These are phyloP conservation scores for Rhineura floridana DNA, from an alignment of 2,113 vertebrate genomes.

Conservation along the genomic window DNA sequence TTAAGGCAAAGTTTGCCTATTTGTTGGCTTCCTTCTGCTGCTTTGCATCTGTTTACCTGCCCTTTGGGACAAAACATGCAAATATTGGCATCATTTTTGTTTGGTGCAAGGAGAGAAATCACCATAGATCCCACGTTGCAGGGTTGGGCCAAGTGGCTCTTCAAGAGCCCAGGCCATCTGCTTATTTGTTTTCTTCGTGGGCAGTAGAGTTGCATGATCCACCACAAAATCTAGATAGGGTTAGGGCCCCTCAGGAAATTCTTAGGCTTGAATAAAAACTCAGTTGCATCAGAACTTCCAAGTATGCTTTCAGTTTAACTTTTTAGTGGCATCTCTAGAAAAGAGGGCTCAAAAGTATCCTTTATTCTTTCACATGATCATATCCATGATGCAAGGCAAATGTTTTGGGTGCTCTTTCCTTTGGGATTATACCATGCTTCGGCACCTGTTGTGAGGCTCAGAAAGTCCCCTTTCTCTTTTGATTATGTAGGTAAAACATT, in stretches of 20 bases:
- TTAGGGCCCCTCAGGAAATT: background rate
- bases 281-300: background rate
- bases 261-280: background rate
- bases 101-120: background rate
- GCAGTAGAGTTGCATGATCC: rapidly evolving
- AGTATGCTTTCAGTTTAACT: no score
- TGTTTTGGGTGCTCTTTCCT: background rate
- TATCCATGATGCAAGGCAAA: no score
- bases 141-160: background rate
- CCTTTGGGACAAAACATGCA: background rate
- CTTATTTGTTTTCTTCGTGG: background rate
- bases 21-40: background rate
- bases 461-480: background rate
- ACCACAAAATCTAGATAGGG: background rate
- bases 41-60: background rate
- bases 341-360: background rate
- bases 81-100: background rate
- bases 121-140: background rate
- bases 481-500: background rate
- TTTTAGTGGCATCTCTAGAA: background rate
- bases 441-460: background rate
- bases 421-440: background rate
- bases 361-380: background rate
- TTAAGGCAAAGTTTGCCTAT: no score
- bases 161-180: background rate